Percentiles rank a stretch among this genome's conserved stretches.
Conservation (phyloP, 2,797 vertebrate species). For the Scolopax bukidnonensis region DNA sequence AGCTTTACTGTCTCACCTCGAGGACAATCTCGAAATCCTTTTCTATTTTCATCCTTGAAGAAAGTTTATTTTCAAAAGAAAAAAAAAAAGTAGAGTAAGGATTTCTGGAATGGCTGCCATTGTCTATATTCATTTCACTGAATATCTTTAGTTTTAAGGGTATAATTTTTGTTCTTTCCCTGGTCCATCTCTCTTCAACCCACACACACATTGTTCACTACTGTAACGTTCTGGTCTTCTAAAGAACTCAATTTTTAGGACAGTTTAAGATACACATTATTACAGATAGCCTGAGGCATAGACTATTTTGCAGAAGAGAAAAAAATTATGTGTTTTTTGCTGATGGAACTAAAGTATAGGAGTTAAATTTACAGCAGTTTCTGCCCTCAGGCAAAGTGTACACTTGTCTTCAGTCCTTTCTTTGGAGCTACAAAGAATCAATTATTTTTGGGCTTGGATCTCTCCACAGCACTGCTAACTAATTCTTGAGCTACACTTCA, state of each 20-base stretch:
- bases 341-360: background rate
- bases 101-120: background rate
- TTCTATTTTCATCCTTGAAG: background rate
- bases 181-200: background rate
- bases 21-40: background rate
- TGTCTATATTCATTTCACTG: background rate
- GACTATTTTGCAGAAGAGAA: background rate
- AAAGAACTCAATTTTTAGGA: background rate
- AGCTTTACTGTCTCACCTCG: background rate
- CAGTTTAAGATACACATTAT: background rate
- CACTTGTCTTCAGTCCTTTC: background rate
- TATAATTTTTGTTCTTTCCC: background rate
- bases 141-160: background rate
- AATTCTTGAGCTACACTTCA: background rate
- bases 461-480: background rate
- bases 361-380: background rate
- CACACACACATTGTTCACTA: background rate
- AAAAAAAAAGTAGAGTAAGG: background rate
- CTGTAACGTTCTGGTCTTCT: background rate
- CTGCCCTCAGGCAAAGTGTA: background rate
- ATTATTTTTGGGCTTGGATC: background rate
- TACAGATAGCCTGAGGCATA: background rate
- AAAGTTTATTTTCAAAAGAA: background rate
- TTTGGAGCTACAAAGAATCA: background rate
- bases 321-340: background rate